Evolutionary conservation across 2,888 invertebrate genomes (phyloP), one percentile per base, ranked within the genome.

Genomic region (Orthosia gothica): DNA sequence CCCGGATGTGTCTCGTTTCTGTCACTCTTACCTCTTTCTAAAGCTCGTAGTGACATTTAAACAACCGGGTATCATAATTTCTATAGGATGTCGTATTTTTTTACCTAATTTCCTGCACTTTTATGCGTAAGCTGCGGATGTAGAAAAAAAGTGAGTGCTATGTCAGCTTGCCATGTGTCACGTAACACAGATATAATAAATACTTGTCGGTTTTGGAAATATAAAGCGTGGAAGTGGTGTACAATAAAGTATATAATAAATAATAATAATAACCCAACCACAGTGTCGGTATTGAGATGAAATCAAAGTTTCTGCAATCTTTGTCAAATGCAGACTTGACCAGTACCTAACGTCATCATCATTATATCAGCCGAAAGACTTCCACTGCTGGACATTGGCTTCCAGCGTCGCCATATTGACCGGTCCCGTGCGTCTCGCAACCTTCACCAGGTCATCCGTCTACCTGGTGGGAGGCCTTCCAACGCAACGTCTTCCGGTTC

Each of bases 81-180:
- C 55, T 76, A 50, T 55, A 76, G 76, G 81, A 70, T 66, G 23
- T 66, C n/a, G 55, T 80, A 80, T 73, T 62, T 80, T 54, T 74
- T 80, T 74, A 62, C 45, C n/a, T 74, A 12, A 58, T 72, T 57
- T 66, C 49, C 69, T 71, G 52, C 55, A 73, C 63, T 80, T 72
- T 77, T 71, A 45, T 65, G 58, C 32, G 52, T 55, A 55, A 58
- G 40, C 61, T 55, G 40, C 58, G 58, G 65, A 70, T 67, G 52
- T 71, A 58, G 57, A 69, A 70, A 78, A 81, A 73, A 79, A 57
- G 20, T 32, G 61, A 61, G 16, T 26, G 80, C 40, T 40, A 9
- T 11, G 20, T 18, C 26, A 15, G 16, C 61, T 62, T 50, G 32
- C 50, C 55, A 80, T 62, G 61, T 76, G 74, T 62, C 32, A 62